Evolutionary conservation across 2,888 invertebrate genomes (phyloP).

Genomic region (Diarsia mendica): DNA sequence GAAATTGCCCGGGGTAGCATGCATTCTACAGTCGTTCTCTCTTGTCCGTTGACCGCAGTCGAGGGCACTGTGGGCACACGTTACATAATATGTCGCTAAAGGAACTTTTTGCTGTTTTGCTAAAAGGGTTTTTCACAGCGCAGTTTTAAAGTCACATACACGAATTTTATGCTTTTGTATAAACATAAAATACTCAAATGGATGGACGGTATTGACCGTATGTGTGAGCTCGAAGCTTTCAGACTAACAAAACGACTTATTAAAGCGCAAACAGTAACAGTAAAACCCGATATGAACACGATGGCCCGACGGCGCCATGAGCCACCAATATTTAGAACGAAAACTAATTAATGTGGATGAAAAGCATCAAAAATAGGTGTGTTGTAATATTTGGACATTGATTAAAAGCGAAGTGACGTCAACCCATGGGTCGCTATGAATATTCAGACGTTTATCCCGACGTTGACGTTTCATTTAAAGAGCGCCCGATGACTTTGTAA

Average conservation of each 20-base stretch:
- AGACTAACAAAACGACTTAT: conserved; percentile 45
- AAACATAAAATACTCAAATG: conserved; percentile 45
- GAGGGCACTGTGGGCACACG: conserved; percentile 70
- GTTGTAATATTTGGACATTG: conserved; percentile 72
- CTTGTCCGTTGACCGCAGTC: conserved; percentile 83
- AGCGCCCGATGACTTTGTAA: conserved; percentile 81
- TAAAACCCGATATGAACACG: conserved; percentile 58
- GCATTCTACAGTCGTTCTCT: conserved; percentile 75
- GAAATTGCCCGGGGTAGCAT: conserved; percentile 82
- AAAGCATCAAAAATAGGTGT: conserved; percentile 69
- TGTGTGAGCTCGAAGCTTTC: conserved; percentile 33
- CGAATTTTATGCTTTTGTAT: conserved; percentile 47
- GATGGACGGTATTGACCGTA: conserved; percentile 38
- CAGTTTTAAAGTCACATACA: conserved; percentile 52
- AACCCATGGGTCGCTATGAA: conserved; percentile 71
- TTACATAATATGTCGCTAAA: conserved; percentile 70
- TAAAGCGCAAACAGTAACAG: conserved; percentile 38
- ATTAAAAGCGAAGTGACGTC: conserved; percentile 70
- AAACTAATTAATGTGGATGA: conserved; percentile 65
- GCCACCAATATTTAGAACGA: conserved; percentile 49
- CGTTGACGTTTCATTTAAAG: conserved; percentile 84
- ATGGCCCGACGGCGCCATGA: conserved; percentile 37
- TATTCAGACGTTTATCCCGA: conserved; percentile 81
- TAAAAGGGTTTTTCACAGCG: conserved; percentile 59
- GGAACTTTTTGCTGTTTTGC: conserved; percentile 57